A percentile compares a stretch with the other conserved stretches of the same genome.
These are phyloP conservation scores for Cuniculus paca DNA, from an alignment of 2,797 vertebrate species.

Conservation along the genomic window DNA sequence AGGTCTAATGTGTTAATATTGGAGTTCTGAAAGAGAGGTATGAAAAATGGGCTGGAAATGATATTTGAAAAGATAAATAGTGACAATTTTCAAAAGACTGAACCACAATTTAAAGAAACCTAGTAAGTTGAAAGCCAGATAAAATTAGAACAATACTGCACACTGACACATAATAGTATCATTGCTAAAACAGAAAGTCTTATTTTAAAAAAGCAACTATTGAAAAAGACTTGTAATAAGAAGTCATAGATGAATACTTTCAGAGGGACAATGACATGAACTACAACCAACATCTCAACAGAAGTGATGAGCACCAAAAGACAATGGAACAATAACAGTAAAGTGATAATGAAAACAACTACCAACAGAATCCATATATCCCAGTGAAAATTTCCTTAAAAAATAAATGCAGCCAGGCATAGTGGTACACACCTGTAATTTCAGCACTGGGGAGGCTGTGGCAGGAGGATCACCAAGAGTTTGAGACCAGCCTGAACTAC, in stretches of 20 bases:
- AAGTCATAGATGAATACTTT: background rate
- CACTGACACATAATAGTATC: background rate
- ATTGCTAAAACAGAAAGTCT: background rate
- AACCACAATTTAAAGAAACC: background rate
- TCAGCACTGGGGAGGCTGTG: background rate
- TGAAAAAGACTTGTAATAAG: background rate
- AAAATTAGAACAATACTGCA: background rate
- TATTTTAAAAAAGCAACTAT: background rate
- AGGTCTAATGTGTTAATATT: background rate
- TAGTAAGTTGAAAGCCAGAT: background rate
- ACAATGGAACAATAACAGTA: background rate
- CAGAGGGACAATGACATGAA: background rate
- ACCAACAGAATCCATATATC: background rate
- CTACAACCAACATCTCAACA: background rate
- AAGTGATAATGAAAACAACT: background rate
- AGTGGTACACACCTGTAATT: background rate
- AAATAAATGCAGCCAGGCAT: background rate
- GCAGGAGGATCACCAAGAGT: background rate
- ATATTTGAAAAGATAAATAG: background rate
- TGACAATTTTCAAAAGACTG: background rate
- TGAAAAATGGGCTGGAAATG: background rate
- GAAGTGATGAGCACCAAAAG: background rate
- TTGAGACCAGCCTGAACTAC: background rate
- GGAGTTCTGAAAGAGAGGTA: background rate
- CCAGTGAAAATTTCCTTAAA: background rate